Evolutionary conservation across 2,113 vertebrate species (phyloP).

Genomic region (Sceloporus tristichus): DNA sequence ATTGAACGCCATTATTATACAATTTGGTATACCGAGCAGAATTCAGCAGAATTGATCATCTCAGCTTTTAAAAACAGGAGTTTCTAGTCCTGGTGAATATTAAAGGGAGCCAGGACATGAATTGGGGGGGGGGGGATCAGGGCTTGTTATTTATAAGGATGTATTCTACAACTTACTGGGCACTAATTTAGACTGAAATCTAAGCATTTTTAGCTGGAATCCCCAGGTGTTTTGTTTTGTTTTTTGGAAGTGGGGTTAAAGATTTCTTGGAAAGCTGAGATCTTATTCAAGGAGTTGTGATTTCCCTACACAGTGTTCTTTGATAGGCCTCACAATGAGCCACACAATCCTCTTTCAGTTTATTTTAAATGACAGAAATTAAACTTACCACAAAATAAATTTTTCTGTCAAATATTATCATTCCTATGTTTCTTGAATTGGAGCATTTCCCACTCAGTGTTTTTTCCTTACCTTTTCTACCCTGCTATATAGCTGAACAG

Average conservation of each 20-base stretch:
- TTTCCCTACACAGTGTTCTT: not conserved
- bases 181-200: not conserved
- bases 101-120: not conserved
- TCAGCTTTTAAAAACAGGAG: not conserved
- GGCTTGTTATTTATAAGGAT: no score
- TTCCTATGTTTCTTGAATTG: not conserved
- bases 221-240: not conserved
- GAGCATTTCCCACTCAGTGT: not conserved
- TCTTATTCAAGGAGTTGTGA: not conserved
- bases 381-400: not conserved
- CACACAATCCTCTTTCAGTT: not conserved
- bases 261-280: not conserved
- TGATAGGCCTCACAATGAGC: no score
- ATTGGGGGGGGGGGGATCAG: not conserved
- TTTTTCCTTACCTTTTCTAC: no score
- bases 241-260: no score
- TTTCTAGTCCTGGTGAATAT: not conserved
- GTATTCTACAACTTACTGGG: not conserved
- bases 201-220: no score
- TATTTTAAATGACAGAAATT: not conserved
- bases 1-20: not conserved
- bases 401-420: not conserved
- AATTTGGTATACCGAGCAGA: not conserved
- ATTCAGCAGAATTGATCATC: not conserved
- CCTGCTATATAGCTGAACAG: no score